Base-by-base conservation (phyloP, 2,797 vertebrate genomes). In the Chelidonichthys spinosus region DNA sequence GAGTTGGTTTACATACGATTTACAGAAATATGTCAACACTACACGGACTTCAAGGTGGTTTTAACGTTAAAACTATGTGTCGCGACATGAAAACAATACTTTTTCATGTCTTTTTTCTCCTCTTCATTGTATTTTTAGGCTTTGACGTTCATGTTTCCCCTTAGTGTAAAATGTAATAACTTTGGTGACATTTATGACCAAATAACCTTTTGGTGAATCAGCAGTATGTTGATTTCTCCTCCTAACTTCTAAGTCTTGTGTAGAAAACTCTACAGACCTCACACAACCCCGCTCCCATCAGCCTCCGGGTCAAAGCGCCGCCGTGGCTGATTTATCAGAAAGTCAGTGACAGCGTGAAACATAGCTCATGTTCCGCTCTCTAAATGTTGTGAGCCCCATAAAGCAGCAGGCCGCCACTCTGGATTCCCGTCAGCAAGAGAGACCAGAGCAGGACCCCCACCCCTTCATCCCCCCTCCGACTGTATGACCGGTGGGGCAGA, bases 401-500 rank as follows among this genome's bases (percentile, higher is more conserved):
- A 74, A 86, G 50, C 72, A 63, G 58, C 72, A 33, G 58, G 63
- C 25, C 14, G 10, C 56, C 74, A 9, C 72, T 25, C 43, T 73
- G 67, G 58, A 75, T 68, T 62, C 54, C 47, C n/a, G 32, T 79
- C 72, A 71, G 37, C 67, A 65, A 13, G 15, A 18, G 42, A 63
- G 25, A n/a, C 60, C 47, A 50, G 43, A 53, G 44, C 43, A 18
- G 6, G 15, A 39, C 36, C 43, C 63, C 6, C n/a, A 14, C 33
- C 49, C 2, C 18, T 35, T 6, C 39, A 14, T 36, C 3, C 11
- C 15, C 39, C 62, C 56, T 70, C 74, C 53, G 33, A 54, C 64
- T 18, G 47, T 13, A 67, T 68, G 67, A 81, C 85, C 73, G 69
- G 71, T 52, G 13, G 64, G 44, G 56, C 69, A 52, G 69, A 39